Conservation (phyloP, 2,888 invertebrate genomes). For the Dicranocentrus wangi region DNA sequence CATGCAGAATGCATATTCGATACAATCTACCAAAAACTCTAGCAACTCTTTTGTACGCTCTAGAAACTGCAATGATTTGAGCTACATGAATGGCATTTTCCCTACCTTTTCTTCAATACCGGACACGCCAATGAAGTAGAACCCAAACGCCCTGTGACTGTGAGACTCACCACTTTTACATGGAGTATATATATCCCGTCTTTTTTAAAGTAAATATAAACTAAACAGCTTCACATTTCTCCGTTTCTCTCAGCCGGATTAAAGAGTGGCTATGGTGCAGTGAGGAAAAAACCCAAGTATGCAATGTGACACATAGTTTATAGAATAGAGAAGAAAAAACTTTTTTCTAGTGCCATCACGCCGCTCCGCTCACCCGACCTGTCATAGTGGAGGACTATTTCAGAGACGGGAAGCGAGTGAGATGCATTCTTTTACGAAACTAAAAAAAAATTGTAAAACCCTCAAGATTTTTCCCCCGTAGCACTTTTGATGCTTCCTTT, state of each 20-base stretch:
- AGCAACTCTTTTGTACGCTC: no score
- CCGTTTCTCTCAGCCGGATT: slow-evolving; percentile 38
- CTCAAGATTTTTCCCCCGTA: slow-evolving; percentile 5
- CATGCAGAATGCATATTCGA: no score
- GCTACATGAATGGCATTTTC: no score
- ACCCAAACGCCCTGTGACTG: no score
- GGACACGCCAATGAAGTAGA: no score
- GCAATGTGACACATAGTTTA: slow-evolving; percentile 24
- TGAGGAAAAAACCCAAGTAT: slow-evolving; percentile 21
- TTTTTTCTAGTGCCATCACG: neutral
- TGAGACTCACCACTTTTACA: no score
- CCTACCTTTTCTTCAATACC: no score
- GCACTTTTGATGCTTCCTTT: neutral
- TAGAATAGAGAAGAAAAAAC: neutral
- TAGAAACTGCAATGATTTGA: no score
- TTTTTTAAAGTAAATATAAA: no score
- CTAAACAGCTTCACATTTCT: slow-evolving; percentile 23
- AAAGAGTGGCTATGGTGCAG: slow-evolving; percentile 25
- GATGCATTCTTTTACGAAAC: neutral
- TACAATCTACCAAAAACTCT: no score
- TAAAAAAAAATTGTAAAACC: neutral
- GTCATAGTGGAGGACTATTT: slow-evolving; percentile 10
- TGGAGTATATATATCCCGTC: no score
- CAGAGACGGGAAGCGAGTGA: neutral
- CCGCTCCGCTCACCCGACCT: slow-evolving; percentile 9